phyloP scores from a whole-genome alignment of 2,797 vertebrate species.

The Linurgus olivaceus region DNA sequence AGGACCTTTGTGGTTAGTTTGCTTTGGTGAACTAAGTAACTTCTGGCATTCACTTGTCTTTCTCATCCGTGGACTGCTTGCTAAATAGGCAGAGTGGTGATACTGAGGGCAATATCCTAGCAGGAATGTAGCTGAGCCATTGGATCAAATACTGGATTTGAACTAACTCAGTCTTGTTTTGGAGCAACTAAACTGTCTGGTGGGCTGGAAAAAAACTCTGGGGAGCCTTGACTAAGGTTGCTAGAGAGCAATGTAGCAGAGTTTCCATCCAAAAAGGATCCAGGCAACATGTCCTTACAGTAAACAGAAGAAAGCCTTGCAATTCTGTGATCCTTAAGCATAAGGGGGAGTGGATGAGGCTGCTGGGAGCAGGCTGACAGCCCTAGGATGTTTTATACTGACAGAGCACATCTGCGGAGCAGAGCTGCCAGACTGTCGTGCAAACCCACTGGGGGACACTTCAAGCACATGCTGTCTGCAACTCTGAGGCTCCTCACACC shows the following conservation, averaged over 20 bases:
- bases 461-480: not conserved
- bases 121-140: not conserved
- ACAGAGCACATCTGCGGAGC: constrained; percentile 50
- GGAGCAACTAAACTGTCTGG: not conserved
- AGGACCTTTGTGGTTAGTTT: constrained; percentile 17
- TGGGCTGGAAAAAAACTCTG: constrained; percentile 47
- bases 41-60: not conserved
- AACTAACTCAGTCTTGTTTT: constrained; percentile 31
- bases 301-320: constrained; percentile 54
- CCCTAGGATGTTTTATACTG: constrained; percentile 33
- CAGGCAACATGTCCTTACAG: constrained; percentile 52
- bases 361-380: constrained; percentile 18
- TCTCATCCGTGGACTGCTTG: not conserved
- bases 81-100: not conserved
- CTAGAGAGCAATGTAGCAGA: constrained; percentile 42
- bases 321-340: constrained; percentile 15
- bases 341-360: constrained; percentile 17
- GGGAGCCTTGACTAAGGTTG: constrained; percentile 50
- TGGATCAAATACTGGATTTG: constrained; percentile 6
- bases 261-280: constrained; percentile 62
- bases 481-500: constrained; percentile 8
- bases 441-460: not conserved
- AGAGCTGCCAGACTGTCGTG: not conserved
- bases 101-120: not conserved
- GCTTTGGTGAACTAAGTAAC: constrained; percentile 22